Evolutionary conservation across 2,888 invertebrate species (phyloP).

Genomic region (Lithophane semibrunnea): DNA sequence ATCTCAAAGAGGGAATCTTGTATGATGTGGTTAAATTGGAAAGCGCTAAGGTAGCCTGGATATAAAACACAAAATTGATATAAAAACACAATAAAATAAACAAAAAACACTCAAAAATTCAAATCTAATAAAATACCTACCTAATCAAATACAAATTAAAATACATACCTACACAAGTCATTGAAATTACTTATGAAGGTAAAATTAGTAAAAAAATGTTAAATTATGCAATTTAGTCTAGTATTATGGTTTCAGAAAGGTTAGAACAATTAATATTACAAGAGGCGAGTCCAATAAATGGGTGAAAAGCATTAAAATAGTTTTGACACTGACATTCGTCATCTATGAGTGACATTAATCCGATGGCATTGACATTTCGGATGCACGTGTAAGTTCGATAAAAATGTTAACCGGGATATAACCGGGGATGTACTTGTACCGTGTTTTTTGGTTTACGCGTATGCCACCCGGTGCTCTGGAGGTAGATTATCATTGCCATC

Average conservation of each 20-base stretch:
- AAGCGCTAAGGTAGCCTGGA: too few species aligned
- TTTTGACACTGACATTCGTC: neutral
- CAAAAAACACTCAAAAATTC: too few species aligned
- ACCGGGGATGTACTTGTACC: too few species aligned
- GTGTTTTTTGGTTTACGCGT: too few species aligned
- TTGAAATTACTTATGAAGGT: too few species aligned
- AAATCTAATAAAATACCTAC: too few species aligned
- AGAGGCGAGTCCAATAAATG: too few species aligned
- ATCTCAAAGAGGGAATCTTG: constrained; percentile 1
- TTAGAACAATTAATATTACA: neutral
- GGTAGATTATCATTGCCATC: neutral
- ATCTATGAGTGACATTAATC: neutral
- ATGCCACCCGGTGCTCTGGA: too few species aligned
- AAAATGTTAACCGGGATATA: neutral
- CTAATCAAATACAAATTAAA: too few species aligned
- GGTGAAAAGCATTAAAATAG: neutral
- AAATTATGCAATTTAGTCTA: neutral
- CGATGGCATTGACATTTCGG: neutral
- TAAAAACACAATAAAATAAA: too few species aligned
- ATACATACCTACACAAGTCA: too few species aligned
- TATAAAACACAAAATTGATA: too few species aligned
- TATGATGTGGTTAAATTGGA: neutral
- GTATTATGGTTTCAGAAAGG: neutral
- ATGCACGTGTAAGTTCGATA: neutral
- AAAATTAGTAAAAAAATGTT: neutral